Conservation (phyloP, 2,113 vertebrate genomes). For the Megaptera novaeangliae region DNA sequence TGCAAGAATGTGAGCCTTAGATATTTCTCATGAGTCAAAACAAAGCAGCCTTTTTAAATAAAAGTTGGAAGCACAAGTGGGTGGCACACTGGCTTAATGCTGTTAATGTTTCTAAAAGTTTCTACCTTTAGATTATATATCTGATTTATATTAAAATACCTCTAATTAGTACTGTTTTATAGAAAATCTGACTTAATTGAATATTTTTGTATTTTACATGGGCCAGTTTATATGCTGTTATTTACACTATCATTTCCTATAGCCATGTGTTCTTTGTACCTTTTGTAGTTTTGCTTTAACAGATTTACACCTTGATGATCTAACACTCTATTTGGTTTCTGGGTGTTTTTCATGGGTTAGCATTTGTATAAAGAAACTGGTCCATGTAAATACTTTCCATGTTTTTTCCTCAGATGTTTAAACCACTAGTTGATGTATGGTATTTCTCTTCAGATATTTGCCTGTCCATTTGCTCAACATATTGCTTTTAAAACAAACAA, state of each 20-base stretch:
- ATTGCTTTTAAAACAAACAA: conserved; percentile 79
- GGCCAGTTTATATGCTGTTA: conserved; percentile 68
- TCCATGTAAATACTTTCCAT: conserved; percentile 69
- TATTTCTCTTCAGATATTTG: conserved; percentile 77
- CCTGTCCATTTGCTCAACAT: conserved; percentile 76
- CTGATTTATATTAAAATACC: conserved; percentile 68
- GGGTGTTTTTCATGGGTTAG: conserved; percentile 36
- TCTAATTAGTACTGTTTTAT: conserved; percentile 69
- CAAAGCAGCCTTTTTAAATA: conserved; percentile 41
- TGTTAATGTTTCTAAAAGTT: conserved; percentile 61
- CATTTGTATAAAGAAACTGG: conserved; percentile 73
- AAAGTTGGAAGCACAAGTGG: conserved; percentile 47
- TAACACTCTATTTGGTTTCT: conserved; percentile 37
- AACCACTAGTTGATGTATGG: conserved; percentile 76
- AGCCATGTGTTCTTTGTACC: conserved; percentile 9
- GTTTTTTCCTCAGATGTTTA: conserved; percentile 76
- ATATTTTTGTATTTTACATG: conserved; percentile 67
- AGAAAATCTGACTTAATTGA: conserved; percentile 60
- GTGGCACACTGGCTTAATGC: conserved; percentile 16
- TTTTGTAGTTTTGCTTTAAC: conserved; percentile 33
- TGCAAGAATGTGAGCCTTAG: conserved; percentile 64
- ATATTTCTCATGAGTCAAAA: conserved; percentile 68
- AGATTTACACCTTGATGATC: conserved; percentile 20
- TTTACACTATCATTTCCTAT: conserved; percentile 50
- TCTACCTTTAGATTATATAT: conserved; percentile 58